phyloP scores from a whole-genome alignment of 2,888 invertebrate genomes.

The Frankliniella intonsa region DNA sequence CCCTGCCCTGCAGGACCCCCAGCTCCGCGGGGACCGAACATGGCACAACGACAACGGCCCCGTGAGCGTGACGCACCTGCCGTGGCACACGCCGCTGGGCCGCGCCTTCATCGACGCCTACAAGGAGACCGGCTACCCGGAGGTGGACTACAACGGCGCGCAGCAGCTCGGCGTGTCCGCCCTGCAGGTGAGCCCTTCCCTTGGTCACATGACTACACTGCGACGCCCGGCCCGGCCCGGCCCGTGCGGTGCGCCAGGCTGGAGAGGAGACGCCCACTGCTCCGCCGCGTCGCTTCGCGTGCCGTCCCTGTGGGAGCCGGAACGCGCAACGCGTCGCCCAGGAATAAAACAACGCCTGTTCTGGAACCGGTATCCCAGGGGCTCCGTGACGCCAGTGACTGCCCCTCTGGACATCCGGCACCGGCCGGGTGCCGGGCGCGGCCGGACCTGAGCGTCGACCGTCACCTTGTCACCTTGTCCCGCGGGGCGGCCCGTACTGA shows the following conservation, averaged over 20 bases:
- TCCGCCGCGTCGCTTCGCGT: no score
- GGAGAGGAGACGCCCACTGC: not conserved
- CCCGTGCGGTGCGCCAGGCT: not conserved
- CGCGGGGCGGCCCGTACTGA: no score
- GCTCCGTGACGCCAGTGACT: no score
- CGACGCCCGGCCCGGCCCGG: not conserved
- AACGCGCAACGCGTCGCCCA: no score
- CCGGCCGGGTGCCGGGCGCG: no score
- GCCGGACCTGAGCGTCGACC: no score
- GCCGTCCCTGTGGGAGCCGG: no score
- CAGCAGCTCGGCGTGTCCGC: slow-evolving; percentile 76
- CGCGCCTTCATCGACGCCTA: slow-evolving; percentile 80
- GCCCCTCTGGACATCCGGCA: no score
- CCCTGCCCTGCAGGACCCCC: slow-evolving; percentile 76
- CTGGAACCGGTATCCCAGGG: no score
- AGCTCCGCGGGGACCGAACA: slow-evolving; percentile 53
- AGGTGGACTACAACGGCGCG: slow-evolving; percentile 76
- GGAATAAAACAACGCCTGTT: no score
- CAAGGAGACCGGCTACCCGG: slow-evolving; percentile 75
- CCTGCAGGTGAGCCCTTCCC: slow-evolving; percentile 55
- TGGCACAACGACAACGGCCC: slow-evolving; percentile 55
- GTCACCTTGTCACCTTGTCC: no score
- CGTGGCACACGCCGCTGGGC: slow-evolving; percentile 76
- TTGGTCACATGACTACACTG: not conserved
- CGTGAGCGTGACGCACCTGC: slow-evolving; percentile 54